Base-by-base conservation (phyloP, 2,888 invertebrate genomes). In the Tridacna gigas region DNA sequence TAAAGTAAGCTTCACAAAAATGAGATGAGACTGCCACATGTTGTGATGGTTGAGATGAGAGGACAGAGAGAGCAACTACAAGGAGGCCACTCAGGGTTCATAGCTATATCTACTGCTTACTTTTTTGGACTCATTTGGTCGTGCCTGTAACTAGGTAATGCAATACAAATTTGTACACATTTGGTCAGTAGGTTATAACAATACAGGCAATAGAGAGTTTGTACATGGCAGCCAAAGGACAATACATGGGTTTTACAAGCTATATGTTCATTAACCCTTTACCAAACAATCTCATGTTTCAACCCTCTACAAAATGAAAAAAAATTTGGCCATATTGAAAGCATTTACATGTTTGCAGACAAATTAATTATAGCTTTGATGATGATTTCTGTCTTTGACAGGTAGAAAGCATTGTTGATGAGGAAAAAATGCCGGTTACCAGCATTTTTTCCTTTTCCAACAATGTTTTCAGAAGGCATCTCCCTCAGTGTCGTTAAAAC, bases 51-150 rank as follows among this genome's bases (percentile, higher is more conserved):
- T 56, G 56, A 56, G 20, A 56, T 56, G 56, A 56, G 18, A 56
- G 15, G 15, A 56, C 15, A 56, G 20, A 25, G 63, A 65, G 48
- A 51, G 60, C 51, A 56, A 26, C 60, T 74, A 56, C 47, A 51
- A 26, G 74, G 60, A 74, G 51, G 26, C 22, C 79, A 83, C 79
- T 71, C 79, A 77, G 65, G 76, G 20, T 63, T 37, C 47, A 47
- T 47, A 74, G 65, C 67, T 74, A 51, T 56, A 60, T 65, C 76
- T 73, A 83, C 77, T 80, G 61, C 86, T 86, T 86, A 86, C 86
- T 86, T 86, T 86, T 74, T 86, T 86, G 28, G 71, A 73, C 5
- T 84, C 83, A 75, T 63, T 74, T 75, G 67, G 86, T 11, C 76
- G 61, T 51, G 86, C 80, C 82, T 86, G 86, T 76, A 84, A 77